Base-by-base conservation (phyloP, 2,888 invertebrate genomes). In the Mythimna lalbum region DNA sequence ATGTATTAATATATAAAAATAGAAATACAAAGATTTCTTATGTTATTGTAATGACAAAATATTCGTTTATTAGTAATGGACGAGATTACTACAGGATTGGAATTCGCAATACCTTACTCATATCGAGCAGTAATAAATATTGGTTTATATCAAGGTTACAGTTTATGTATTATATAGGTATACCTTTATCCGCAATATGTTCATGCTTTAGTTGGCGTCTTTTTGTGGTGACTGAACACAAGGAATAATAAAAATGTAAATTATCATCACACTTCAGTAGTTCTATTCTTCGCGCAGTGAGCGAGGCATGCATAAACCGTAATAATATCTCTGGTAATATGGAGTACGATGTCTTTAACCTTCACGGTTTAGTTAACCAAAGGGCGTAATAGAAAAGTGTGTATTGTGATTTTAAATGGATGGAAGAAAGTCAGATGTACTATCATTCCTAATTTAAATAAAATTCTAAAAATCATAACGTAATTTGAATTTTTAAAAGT, bases 211-310 rank as follows among this genome's bases (percentile, higher is more conserved):
- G 50, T 47, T 64, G 23, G 49, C 49, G 10, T 63, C 19, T 68
- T 64, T 67, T 36, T 66, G 36, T 68, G 50, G 52, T 70, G 67
- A 70, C 33, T 60, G 57, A 70, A 65, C 61, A 70, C 59, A 49
- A 50, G 47, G 55, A 69, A 76, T 73, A 68, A 71, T 74, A 80
- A 71, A 74, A 81, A 72, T 86, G 84, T 82, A 85, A 76, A 86
- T 80, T 73, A 65, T 69, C 64, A 63, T 67, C 64, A 75, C 79
- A 62, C 75, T 59, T 75, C 79, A 79, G 50, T 75, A 55, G 57
- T 43, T 75, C 66, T 62, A 59, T 78, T 78, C 63, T 64, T 67
- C 14, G 64, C 23, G 5, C n/a, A 52, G 55, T 55, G 59, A 67
- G 61, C 61, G 55, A 63, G 50, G 56, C 63, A 74, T 69, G 47